Conservation (phyloP, 2,797 vertebrate genomes). For the Philypnodon macrostomus region DNA sequence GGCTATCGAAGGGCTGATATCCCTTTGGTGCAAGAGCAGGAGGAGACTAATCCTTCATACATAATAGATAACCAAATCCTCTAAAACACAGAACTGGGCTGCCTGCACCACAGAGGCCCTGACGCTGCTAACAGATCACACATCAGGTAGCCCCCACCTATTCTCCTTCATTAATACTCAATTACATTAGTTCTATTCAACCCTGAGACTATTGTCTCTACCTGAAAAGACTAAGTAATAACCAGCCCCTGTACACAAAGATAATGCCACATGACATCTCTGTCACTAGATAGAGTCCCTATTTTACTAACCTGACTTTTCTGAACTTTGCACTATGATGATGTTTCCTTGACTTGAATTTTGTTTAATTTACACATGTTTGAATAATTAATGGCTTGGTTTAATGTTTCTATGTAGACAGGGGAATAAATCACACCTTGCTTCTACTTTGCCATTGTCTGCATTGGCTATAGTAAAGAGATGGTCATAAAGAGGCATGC, state of each 20-base stretch:
- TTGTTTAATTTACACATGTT: too few relatives aligned
- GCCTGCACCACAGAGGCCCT: conserved; percentile 61
- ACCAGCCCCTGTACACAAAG: conserved; percentile 19
- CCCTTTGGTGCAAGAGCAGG: conserved; percentile 56
- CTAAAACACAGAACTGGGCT: conserved; percentile 73
- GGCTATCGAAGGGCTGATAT: conserved; percentile 66
- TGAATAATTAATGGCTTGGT: too few relatives aligned
- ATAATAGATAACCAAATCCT: conserved; percentile 82
- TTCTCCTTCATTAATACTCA: conserved; percentile 76
- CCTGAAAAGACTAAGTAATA: conserved; percentile 53
- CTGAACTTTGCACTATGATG: too few relatives aligned
- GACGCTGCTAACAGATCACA: conserved; percentile 69
- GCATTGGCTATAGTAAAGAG: too few relatives aligned
- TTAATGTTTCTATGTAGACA: too few relatives aligned
- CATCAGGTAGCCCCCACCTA: conserved; percentile 50
- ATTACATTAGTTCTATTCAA: conserved; percentile 58
- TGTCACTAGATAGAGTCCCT: too few relatives aligned
- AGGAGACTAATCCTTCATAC: conserved; percentile 79
- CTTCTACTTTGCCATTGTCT: too few relatives aligned
- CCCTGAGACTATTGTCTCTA: conserved; percentile 51
- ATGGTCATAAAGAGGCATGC: too few relatives aligned
- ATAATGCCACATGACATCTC: conserved; percentile 41
- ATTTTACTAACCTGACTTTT: too few relatives aligned
- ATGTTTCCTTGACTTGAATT: too few relatives aligned
- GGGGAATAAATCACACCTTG: too few relatives aligned